Evolutionary conservation across 2,113 vertebrate species (phyloP), one percentile per base, ranked within the genome.

Genomic region (Oxyura jamaicensis): DNA sequence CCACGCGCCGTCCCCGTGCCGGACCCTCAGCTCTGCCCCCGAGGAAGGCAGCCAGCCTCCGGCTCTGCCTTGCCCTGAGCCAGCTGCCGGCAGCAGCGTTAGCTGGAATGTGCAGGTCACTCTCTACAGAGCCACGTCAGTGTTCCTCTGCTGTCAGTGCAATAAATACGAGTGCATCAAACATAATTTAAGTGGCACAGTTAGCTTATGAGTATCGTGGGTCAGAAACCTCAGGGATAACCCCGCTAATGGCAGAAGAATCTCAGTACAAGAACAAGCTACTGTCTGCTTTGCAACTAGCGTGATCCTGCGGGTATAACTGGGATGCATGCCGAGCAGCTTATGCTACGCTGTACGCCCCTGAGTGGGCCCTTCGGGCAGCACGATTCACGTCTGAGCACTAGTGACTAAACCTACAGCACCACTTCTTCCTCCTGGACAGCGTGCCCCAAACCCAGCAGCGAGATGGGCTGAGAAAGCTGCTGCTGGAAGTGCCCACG

Each of bases 211-310:
- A 84, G 65, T 78, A 81, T 90, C 50, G 13, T 16, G 55, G 92
- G 60, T 86, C 65, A 92, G 89, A 73, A 97, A 87, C 26, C 63
- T 68, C 53, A 7, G 84, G 58, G 77, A 76, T 50, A 72, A 76
- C 78, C 33, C 8, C 3, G 0, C 83, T 87, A 83, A 80, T 3
- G 15, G 93, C 88, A 94, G 89, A 76, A 94, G 72, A 59, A 71
- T 71, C 92, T 92, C 67, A n/a, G 78, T 84, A 91, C 41, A 84
- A 31, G 33, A 93, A 87, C 42, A 65, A 96, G 93, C 89, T 91
- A 74, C 66, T 65, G 74, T 74, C 92, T 88, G 84, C 76, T 88
- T 67, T 56, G 82, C 68, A 62, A 73, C 83, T 94, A 93, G 41
- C 12, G 53, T 41, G 81, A 87, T 86, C 85, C 82, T 76, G 77